phyloP scores from a whole-genome alignment of 2,113 vertebrate genomes.

The Stomatorhinus ivindoensis region DNA sequence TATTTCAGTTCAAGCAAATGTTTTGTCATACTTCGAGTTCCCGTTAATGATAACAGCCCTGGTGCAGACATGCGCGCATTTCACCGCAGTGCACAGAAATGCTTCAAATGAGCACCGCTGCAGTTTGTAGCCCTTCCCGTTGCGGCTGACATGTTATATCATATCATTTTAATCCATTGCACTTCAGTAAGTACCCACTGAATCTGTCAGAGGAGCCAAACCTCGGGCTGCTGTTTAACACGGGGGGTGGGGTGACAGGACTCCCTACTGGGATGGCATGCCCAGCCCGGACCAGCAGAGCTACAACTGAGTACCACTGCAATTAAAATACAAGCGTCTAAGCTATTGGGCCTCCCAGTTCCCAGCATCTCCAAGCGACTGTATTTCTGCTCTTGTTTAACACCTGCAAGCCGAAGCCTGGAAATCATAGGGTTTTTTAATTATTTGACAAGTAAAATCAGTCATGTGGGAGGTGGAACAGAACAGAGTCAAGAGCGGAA shows the following conservation, averaged over 20 bases:
- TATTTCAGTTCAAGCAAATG: neutral
- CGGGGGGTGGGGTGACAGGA: neutral
- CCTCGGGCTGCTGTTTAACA: neutral
- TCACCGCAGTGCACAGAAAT: neutral
- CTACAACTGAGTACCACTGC: neutral
- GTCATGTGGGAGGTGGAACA: neutral
- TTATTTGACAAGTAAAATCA: neutral
- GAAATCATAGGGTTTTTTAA: neutral
- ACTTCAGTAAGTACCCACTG: neutral
- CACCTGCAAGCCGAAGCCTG: neutral
- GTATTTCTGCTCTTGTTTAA: neutral
- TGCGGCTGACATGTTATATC: neutral
- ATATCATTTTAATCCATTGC: neutral
- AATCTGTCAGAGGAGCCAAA: neutral
- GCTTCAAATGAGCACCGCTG: neutral
- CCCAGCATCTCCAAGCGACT: neutral
- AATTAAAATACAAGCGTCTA: neutral
- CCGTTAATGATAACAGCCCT: neutral
- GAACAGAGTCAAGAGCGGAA: neutral
- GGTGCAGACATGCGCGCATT: neutral
- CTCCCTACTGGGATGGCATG: neutral
- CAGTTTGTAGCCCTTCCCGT: neutral
- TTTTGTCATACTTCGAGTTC: neutral
- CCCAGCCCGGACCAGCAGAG: neutral
- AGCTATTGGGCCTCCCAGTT: neutral